Base-by-base conservation (phyloP, 2,888 invertebrate genomes). In the Parapristionchus giblindavisi region DNA sequence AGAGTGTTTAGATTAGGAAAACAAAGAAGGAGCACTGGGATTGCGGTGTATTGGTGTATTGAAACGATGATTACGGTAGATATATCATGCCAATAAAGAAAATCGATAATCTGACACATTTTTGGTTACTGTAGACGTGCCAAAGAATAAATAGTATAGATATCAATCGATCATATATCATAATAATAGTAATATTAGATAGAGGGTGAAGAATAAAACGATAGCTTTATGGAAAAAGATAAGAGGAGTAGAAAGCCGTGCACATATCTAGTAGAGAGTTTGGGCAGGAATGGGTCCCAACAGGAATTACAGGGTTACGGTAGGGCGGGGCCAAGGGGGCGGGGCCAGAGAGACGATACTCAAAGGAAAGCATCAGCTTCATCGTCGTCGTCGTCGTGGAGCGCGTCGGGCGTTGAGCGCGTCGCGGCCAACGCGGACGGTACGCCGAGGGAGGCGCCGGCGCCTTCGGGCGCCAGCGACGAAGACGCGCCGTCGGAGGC, bases 381-480 rank as follows among this genome's bases (percentile, higher is more conserved):
- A 68, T 84, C 84, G 71, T 85, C 84, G 14, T 79, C 79, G 72
- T 84, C 84, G 40, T 79, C 76, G 38, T 82, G 80, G 27, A 83
- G 76, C 43, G 83, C 85, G 52, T 86, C 86, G n/a, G 86, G 86
- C 1, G 85, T 86, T 81, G 83, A 27, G 84, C 85, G 65, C 83
- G 84, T 77, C 32, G 81, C 80, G 24, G 79, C 78, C 38, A 83
- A 68, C 29, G 79, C 72, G 8, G 80, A 80, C 6, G 82, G 82
- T 3, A 83, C 80, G 36, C 81, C 81, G 17, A 81, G 68, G 5
- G 79, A 78, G 60, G 77, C 76, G 58, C 78, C 83, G n/a, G 77
- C 78, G 27, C 81, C 79, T 17, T 80, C 77, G 38, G 77, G 78
- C 38, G 79, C 66, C 17, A 77, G 60, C 21, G 75, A 77, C 24